phyloP scores from a whole-genome alignment of 2,113 vertebrate genomes.

The Ictalurus furcatus region DNA sequence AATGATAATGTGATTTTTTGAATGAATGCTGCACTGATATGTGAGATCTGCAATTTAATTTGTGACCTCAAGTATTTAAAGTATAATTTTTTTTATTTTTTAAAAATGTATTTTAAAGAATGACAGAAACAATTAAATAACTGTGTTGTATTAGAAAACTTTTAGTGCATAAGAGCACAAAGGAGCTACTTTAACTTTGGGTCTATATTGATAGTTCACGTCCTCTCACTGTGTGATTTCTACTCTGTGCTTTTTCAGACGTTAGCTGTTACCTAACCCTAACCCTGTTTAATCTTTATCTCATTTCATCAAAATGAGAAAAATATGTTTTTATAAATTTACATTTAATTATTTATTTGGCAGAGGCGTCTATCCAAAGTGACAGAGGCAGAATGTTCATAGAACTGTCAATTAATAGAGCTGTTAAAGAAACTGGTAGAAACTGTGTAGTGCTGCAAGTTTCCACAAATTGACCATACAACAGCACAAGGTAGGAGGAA shows the following conservation, averaged over 20 bases:
- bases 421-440: neutral
- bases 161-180: neutral
- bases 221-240: neutral
- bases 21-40: neutral
- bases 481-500: neutral
- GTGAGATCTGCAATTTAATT: neutral
- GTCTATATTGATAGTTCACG: neutral
- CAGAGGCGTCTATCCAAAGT: neutral
- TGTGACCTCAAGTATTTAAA: neutral
- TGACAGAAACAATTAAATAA: neutral
- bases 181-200: neutral
- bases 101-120: no score
- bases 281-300: neutral
- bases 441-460: neutral
- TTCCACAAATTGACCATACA: neutral
- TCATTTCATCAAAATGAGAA: neutral
- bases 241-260: neutral
- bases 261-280: neutral
- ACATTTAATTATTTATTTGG: neutral
- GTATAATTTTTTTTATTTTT: neutral
- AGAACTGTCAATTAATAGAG: neutral
- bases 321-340: neutral
- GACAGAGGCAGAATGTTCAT: neutral
- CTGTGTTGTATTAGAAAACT: neutral
- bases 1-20: neutral